phyloP scores from a whole-genome alignment of 2,113 vertebrate genomes.

The Philantomba maxwellii region DNA sequence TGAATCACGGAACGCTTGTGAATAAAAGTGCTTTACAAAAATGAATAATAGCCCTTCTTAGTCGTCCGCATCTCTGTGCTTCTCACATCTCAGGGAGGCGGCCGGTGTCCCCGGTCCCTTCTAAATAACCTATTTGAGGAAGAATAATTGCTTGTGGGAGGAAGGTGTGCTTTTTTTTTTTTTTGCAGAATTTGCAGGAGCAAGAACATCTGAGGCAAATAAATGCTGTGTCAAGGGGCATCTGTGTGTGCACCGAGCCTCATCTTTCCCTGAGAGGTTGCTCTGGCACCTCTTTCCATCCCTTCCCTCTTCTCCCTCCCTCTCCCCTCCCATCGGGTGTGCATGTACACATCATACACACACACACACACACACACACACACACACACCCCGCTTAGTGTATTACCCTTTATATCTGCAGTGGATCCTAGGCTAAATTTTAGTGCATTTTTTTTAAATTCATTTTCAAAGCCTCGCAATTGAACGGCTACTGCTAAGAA shows the following conservation, averaged over 20 bases:
- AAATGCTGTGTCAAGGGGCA: background rate
- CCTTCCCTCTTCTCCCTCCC: too few species aligned
- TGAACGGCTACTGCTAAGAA: background rate
- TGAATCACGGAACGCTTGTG: background rate
- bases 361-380: accelerated
- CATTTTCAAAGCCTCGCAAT: background rate
- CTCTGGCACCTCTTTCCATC: background rate
- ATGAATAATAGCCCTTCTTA: background rate
- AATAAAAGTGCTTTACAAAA: constrained; percentile 34
- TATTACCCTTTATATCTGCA: background rate
- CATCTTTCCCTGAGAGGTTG: background rate
- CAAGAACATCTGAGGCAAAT: background rate
- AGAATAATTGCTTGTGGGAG: background rate
- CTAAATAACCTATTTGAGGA: background rate
- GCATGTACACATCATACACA: accelerated
- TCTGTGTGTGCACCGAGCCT: too few species aligned
- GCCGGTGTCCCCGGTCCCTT: background rate
- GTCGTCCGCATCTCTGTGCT: background rate
- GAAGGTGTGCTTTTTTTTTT: background rate
- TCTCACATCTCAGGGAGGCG: background rate
- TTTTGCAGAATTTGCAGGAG: background rate
- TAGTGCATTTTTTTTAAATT: accelerated
- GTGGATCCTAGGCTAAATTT: background rate
- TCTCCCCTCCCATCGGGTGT: background rate
- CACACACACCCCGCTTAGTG: background rate